A percentile compares a stretch with the other conserved stretches of the same genome.
Evolutionary conservation across 2,797 vertebrate species (phyloP).

Genomic region (Naso thynnoides): DNA sequence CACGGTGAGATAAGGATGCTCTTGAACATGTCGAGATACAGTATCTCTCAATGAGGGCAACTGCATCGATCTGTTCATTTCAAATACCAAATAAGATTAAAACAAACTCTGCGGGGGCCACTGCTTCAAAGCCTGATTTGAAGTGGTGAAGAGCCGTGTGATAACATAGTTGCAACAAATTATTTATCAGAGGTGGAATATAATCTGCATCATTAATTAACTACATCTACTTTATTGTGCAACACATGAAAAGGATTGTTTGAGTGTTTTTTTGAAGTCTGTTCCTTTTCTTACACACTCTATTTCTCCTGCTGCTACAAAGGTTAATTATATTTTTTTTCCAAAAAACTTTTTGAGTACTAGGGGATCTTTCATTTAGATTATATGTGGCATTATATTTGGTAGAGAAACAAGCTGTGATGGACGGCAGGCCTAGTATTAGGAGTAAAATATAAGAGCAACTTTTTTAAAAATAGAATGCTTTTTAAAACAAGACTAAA

Average conservation of each 20-base stretch:
- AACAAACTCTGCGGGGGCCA: conserved; percentile 48
- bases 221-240: conserved; percentile 24
- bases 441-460: conserved; percentile 10
- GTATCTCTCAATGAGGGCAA: conserved; percentile 61
- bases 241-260: conserved; percentile 43
- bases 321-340: conserved; percentile 52
- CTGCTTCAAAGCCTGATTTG: conserved; percentile 50
- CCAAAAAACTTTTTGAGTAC: neutral
- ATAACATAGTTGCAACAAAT: conserved; percentile 27
- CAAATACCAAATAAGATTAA: conserved; percentile 73
- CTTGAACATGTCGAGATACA: conserved; percentile 59
- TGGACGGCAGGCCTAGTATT: neutral
- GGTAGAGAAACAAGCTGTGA: neutral
- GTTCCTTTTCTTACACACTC: neutral
- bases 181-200: conserved; percentile 46
- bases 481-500: conserved; percentile 13
- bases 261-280: conserved; percentile 34
- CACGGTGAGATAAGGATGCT: conserved; percentile 68
- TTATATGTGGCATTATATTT: conserved; percentile 9
- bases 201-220: conserved; percentile 54
- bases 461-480: conserved; percentile 24
- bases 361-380: neutral
- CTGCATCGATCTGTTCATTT: conserved; percentile 68
- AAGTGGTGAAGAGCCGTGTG: conserved; percentile 19
- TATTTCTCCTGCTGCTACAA: conserved; percentile 18